Percentiles rank a stretch among this genome's conserved stretches.
These are phyloP conservation scores for Drosophila ezoana DNA, from an alignment of 2,888 invertebrate species.

Conservation along the genomic window DNA sequence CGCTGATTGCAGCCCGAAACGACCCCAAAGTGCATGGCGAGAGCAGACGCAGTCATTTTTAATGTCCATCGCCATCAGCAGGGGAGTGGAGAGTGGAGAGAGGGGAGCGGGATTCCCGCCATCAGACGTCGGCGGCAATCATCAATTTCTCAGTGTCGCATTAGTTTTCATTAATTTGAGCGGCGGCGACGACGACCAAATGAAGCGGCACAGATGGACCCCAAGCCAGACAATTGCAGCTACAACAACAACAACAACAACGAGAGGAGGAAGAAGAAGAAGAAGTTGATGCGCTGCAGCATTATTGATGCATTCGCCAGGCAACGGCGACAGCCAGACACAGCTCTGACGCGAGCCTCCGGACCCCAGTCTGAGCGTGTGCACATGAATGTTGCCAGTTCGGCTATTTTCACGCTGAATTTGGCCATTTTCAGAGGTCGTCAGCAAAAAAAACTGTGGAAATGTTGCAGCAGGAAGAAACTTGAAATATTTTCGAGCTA, in stretches of 20 bases:
- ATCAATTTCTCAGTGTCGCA: conserved; percentile 81
- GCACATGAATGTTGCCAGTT: not conserved
- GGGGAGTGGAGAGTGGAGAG: not conserved
- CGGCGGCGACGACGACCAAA: conserved; percentile 60
- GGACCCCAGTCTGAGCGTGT: conserved; percentile 17
- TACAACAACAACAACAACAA: conserved; percentile 7
- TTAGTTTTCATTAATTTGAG: conserved; percentile 82
- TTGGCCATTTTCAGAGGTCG: no score
- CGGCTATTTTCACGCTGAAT: no score
- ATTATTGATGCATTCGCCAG: conserved; percentile 77
- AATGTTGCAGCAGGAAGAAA: no score
- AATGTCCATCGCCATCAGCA: conserved; percentile 63
- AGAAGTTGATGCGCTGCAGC: conserved; percentile 67
- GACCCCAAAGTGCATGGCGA: conserved; percentile 75
- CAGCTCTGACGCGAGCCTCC: conserved; percentile 66
- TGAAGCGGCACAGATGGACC: conserved; percentile 74
- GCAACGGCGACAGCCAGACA: conserved; percentile 74
- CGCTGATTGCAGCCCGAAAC: conserved; percentile 70
- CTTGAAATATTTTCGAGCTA: no score
- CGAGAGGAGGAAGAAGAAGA: conserved; percentile 13
- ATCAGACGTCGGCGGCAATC: conserved; percentile 61
- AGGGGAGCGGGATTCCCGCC: not conserved
- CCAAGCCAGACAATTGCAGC: conserved; percentile 27
- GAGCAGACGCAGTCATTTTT: conserved; percentile 78
- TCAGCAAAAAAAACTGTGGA: no score